Conservation (phyloP, 2,888 invertebrate species). For the Tiliacea aurago region DNA sequence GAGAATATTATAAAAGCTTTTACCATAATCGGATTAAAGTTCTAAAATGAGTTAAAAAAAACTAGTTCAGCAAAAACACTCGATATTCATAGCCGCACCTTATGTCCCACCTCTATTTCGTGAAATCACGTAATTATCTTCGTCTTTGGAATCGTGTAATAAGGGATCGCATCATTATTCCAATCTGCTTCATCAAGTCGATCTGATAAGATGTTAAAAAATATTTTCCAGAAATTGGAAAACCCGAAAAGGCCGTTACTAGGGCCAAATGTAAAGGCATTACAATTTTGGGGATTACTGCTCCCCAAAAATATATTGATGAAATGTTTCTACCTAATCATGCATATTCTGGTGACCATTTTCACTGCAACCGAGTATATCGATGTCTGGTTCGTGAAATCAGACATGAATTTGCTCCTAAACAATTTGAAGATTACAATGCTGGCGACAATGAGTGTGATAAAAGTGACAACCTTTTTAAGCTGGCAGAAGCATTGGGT, state of each 20-base stretch:
- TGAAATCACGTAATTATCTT: constrained; percentile 61
- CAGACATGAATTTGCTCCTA: constrained; percentile 78
- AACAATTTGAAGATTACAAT: constrained; percentile 85
- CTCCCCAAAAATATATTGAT: constrained; percentile 74
- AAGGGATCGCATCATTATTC: constrained; percentile 51
- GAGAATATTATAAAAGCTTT: background rate
- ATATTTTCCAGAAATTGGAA: constrained; percentile 78
- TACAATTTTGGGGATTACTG: constrained; percentile 84
- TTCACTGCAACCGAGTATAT: constrained; percentile 82
- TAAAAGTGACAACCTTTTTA: constrained; percentile 80
- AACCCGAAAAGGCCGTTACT: constrained; percentile 79
- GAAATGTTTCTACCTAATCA: constrained; percentile 75
- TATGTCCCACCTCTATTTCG: constrained; percentile 53
- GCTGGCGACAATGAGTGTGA: constrained; percentile 81
- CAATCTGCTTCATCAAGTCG: constrained; percentile 46
- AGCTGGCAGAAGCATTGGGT: constrained; percentile 81
- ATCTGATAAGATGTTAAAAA: constrained; percentile 70
- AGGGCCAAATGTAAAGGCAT: constrained; percentile 82
- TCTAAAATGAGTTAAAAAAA: constrained; percentile 7
- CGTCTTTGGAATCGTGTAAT: constrained; percentile 48
- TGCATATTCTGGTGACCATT: constrained; percentile 78
- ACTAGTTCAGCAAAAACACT: constrained; percentile 23
- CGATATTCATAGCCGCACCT: constrained; percentile 42
- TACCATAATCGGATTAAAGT: background rate
- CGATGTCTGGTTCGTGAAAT: constrained; percentile 83